A percentile compares a stretch with the other conserved stretches of the same genome.
Conservation (phyloP, 2,113 vertebrate genomes). For the Sander vitreus region DNA sequence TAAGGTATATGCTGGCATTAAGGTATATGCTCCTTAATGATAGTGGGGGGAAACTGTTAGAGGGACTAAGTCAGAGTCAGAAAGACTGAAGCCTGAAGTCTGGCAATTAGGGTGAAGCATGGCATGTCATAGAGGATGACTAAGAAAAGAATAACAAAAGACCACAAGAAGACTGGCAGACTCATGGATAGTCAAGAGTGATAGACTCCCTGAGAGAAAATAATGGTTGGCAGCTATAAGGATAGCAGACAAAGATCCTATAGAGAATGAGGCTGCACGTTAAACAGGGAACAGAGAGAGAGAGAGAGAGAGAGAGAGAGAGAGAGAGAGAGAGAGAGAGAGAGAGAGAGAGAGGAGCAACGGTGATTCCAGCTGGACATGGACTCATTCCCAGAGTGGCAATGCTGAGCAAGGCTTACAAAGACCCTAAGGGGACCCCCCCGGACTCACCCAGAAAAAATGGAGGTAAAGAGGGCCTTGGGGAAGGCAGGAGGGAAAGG, state of each 20-base stretch:
- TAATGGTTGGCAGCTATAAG: conserved; percentile 51
- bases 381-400: conserved; percentile 66
- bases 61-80: conserved; percentile 21
- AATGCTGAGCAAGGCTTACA: conserved; percentile 60
- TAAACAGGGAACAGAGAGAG: conserved; percentile 35
- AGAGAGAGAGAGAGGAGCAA: conserved; percentile 15
- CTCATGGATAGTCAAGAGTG: conserved; percentile 40
- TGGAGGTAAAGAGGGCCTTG: conserved; percentile 53
- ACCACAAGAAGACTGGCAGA: conserved; percentile 25
- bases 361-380: conserved; percentile 64
- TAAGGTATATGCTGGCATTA: conserved; percentile 55
- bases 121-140: conserved; percentile 16
- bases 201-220: conserved; percentile 51
- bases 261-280: conserved; percentile 47
- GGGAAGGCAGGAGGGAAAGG: conserved; percentile 39
- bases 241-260: conserved; percentile 60
- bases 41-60: background rate
- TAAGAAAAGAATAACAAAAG: conserved; percentile 14
- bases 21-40: conserved; percentile 59
- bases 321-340: conserved; percentile 19
- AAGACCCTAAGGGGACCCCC: conserved; percentile 55
- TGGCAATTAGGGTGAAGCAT: conserved; percentile 29
- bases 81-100: conserved; percentile 27
- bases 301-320: conserved; percentile 5
- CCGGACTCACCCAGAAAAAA: conserved; percentile 47